A percentile compares a stretch with the other conserved stretches of the same genome.
phyloP scores from a whole-genome alignment of 2,888 invertebrate genomes.

The Diaphora mendica region DNA sequence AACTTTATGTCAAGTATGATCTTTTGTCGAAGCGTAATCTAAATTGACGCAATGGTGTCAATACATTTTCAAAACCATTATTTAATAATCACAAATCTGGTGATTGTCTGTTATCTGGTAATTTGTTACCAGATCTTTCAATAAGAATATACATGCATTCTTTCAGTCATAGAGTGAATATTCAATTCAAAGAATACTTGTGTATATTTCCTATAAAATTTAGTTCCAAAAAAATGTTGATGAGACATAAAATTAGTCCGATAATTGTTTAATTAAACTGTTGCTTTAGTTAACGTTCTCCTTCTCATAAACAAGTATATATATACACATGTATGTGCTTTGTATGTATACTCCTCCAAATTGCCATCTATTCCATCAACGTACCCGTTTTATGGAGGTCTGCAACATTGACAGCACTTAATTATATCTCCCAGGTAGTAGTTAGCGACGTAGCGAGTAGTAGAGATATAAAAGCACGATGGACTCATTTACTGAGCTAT shows the following conservation, averaged over 20 bases:
- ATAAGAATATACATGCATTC: no score
- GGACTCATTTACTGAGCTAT: constrained; percentile 10
- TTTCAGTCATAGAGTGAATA: no score
- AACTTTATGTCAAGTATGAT: no score
- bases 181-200: neutral
- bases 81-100: no score
- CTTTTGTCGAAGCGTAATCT: no score
- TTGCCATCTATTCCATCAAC: constrained; percentile 28
- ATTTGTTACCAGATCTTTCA: no score
- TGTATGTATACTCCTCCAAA: constrained; percentile 17
- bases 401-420: constrained; percentile 36
- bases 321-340: neutral
- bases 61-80: no score
- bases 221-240: neutral
- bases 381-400: constrained; percentile 44
- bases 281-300: neutral
- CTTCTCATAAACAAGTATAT: constrained; percentile 27
- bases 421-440: constrained; percentile 32
- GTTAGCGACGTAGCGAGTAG: constrained; percentile 23
- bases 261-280: neutral
- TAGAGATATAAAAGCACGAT: constrained; percentile 33
- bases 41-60: no score
- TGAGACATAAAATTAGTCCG: neutral
- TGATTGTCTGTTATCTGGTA: no score
- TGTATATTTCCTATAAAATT: neutral